Evolutionary conservation across 2,797 vertebrate genomes (phyloP).

Genomic region (Poliocrania exsul): DNA sequence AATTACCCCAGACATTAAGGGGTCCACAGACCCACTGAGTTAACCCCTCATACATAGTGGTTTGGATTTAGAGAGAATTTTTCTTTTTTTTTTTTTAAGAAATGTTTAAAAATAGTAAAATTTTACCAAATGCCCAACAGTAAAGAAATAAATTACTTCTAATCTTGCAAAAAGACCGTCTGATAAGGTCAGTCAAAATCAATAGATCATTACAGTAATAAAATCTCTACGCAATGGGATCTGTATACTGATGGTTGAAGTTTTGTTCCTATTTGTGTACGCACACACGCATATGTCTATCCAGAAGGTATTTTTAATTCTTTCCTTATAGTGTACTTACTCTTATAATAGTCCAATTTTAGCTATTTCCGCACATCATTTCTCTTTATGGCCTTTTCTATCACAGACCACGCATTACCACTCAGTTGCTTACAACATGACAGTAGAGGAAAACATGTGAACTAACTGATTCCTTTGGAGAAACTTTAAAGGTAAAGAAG

Average conservation of each 20-base stretch:
- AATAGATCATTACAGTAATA: neutral
- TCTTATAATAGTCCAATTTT: neutral
- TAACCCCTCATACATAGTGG: neutral
- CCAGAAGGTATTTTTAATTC: neutral
- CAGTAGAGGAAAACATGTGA: neutral
- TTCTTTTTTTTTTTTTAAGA: fast-evolving
- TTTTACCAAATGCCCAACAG: neutral
- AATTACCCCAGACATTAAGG: too few relatives aligned
- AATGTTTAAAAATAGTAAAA: neutral
- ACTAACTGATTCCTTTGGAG: neutral
- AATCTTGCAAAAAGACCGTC: neutral
- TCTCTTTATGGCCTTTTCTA: neutral
- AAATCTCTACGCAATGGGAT: neutral
- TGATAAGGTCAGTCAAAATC: neutral
- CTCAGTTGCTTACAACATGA: neutral
- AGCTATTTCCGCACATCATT: slow-evolving; percentile 3
- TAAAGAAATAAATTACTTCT: neutral
- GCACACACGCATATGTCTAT: neutral
- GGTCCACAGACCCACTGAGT: too few relatives aligned
- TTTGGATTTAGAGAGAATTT: neutral
- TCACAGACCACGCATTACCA: neutral
- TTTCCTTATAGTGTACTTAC: neutral
- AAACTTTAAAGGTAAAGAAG: neutral
- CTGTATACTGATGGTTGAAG: neutral
- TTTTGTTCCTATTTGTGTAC: neutral